Conservation (phyloP, 1,140 invertebrate species). For the Drosophila fuyamai region DNA sequence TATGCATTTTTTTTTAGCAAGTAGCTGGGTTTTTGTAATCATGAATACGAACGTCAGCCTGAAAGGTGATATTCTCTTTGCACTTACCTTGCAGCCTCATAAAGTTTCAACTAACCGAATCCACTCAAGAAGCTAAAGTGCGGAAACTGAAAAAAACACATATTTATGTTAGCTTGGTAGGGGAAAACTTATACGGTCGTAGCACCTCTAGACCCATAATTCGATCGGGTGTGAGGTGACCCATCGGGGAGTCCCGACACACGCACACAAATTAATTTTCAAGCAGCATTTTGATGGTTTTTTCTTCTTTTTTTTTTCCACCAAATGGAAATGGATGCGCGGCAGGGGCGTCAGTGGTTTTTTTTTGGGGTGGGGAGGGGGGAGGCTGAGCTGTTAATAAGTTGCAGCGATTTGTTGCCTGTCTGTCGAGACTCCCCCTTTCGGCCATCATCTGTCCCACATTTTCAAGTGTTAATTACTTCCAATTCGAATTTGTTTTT, state of each 20-base stretch:
- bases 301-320: conserved; percentile 1
- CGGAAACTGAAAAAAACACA: conserved; percentile 3
- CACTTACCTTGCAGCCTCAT: not conserved
- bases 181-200: not conserved
- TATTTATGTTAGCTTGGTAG: not conserved
- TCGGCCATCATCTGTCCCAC: not conserved
- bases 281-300: conserved; percentile 49
- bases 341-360: not conserved
- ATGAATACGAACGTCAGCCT: not conserved
- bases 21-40: not conserved
- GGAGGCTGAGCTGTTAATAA: conserved; percentile 57
- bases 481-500: conserved; percentile 72
- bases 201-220: conserved; percentile 18
- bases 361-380: too few species aligned
- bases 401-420: conserved; percentile 77
- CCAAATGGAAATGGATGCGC: conserved; percentile 2
- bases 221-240: conserved; percentile 11
- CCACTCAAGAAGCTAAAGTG: not conserved
- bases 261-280: conserved; percentile 51
- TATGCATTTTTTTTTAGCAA: too few species aligned
- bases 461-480: conserved; percentile 72
- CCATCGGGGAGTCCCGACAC: conserved; percentile 40
- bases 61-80: not conserved
- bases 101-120: conserved; percentile 3
- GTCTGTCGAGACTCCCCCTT: conserved; percentile 29